phyloP scores from a whole-genome alignment of 2,888 invertebrate species.

The Heliconius hortense region DNA sequence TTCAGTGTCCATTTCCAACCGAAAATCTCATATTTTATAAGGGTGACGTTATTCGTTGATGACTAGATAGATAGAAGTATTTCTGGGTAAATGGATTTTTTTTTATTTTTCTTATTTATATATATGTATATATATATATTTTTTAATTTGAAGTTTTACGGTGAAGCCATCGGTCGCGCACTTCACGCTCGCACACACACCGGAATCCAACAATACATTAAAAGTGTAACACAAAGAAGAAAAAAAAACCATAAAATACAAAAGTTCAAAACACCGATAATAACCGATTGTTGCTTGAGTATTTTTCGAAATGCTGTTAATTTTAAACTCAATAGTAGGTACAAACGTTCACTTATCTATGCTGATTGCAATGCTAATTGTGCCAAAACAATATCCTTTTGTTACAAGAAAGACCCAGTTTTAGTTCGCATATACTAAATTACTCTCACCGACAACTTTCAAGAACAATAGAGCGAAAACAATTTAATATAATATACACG shows the following conservation, averaged over 20 bases:
- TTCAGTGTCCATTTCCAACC: conserved; percentile 4
- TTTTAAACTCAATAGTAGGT: conserved; percentile 48
- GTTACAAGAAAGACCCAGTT: conserved; percentile 75
- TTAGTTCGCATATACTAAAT: conserved; percentile 55
- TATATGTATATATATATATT: too few relatives aligned
- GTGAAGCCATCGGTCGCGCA: background rate
- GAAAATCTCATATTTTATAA: conserved; percentile 16
- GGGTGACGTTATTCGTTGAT: background rate
- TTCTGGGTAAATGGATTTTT: background rate
- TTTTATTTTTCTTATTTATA: too few relatives aligned
- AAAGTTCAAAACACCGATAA: conserved; percentile 35
- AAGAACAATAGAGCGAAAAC: conserved; percentile 42
- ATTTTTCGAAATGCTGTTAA: conserved; percentile 41
- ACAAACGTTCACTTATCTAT: conserved; percentile 71
- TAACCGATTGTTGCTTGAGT: conserved; percentile 36
- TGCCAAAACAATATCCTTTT: conserved; percentile 78
- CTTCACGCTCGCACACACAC: background rate
- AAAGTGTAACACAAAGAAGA: conserved; percentile 24
- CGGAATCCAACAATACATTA: conserved; percentile 25
- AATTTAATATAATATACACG: conserved; percentile 32
- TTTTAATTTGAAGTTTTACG: too few relatives aligned
- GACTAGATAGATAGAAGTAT: too few relatives aligned
- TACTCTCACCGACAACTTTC: conserved; percentile 42
- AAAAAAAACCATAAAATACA: conserved; percentile 25
- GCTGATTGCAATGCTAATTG: conserved; percentile 75